Conservation (phyloP, 2,888 invertebrate genomes). For the Lasioglossum figueresi region DNA sequence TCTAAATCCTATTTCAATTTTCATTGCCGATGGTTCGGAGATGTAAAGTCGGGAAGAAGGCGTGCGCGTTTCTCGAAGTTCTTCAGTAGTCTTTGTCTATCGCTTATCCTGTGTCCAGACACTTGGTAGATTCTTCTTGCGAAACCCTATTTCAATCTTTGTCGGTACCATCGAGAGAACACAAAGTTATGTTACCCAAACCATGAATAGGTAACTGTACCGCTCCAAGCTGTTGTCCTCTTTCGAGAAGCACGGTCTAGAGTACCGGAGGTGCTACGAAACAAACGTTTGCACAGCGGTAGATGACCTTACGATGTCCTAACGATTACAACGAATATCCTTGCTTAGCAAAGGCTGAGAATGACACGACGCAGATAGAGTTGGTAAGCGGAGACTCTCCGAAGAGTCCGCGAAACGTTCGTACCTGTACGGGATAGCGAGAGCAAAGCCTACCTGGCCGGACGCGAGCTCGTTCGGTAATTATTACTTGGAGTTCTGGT, state of each 20-base stretch:
- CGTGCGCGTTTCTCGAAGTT: no score
- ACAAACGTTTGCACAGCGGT: background rate
- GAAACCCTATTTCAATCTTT: background rate
- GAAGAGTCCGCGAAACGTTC: slow-evolving; percentile 39
- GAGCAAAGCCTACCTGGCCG: background rate
- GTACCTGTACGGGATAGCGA: background rate
- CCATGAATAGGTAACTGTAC: background rate
- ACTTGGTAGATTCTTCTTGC: background rate
- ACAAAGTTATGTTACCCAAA: background rate
- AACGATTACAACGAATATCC: background rate
- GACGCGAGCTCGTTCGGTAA: slow-evolving; percentile 59
- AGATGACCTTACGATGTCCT: background rate
- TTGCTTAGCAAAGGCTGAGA: background rate
- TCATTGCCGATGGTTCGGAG: background rate
- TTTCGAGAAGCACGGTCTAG: background rate
- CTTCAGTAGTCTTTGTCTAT: background rate
- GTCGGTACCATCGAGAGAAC: background rate
- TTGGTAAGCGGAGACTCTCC: slow-evolving; percentile 2
- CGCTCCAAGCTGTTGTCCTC: background rate
- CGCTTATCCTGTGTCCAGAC: background rate
- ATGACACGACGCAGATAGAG: background rate
- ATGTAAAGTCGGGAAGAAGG: background rate
- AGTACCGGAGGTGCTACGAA: background rate
- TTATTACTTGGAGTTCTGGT: slow-evolving; percentile 70
- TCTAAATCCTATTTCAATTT: slow-evolving; percentile 1